Percentiles rank a stretch among this genome's conserved stretches.
phyloP scores from a whole-genome alignment of 2,888 invertebrate genomes.

The Aphodius sticticus region DNA sequence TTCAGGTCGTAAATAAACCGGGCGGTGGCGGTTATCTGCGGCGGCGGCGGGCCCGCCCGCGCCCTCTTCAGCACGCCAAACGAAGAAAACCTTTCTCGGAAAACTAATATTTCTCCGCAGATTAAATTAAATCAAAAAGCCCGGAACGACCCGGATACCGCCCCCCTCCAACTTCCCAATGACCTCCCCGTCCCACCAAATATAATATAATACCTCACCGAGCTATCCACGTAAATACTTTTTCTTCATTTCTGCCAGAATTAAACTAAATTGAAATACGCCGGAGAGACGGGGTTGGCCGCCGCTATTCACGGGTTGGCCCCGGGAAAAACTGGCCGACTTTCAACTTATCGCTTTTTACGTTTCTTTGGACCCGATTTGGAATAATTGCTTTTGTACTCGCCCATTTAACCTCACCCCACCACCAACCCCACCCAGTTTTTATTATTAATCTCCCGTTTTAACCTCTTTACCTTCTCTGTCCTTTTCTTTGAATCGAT shows the following conservation, averaged over 20 bases:
- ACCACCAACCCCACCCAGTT: constrained; percentile 10
- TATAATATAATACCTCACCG: constrained; percentile 52
- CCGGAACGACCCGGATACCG: constrained; percentile 42
- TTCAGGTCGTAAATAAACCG: constrained; percentile 55
- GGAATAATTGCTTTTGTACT: constrained; percentile 48
- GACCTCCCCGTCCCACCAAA: constrained; percentile 44
- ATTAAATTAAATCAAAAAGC: constrained; percentile 62
- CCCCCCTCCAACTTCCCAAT: constrained; percentile 13
- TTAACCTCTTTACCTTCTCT: neutral
- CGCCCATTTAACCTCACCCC: constrained; percentile 24
- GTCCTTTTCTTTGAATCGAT: neutral
- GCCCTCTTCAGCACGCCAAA: constrained; percentile 52
- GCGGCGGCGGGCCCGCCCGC: neutral
- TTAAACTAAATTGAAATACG: constrained; percentile 61
- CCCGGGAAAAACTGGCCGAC: neutral
- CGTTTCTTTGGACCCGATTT: constrained; percentile 42
- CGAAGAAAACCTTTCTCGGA: constrained; percentile 53
- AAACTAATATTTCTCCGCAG: constrained; percentile 60
- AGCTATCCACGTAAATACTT: constrained; percentile 52
- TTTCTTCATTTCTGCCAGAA: constrained; percentile 58
- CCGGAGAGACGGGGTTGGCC: constrained; percentile 39
- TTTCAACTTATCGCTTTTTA: constrained; percentile 56
- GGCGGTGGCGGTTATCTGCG: constrained; percentile 46
- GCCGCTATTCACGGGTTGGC: neutral
- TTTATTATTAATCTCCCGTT: constrained; percentile 22